A percentile compares a stretch with the other conserved stretches of the same genome.
Evolutionary conservation across 37 sponge, comb jelly and placozoan genomes (phyloP).

Genomic region (Chondrosia reniformis): DNA sequence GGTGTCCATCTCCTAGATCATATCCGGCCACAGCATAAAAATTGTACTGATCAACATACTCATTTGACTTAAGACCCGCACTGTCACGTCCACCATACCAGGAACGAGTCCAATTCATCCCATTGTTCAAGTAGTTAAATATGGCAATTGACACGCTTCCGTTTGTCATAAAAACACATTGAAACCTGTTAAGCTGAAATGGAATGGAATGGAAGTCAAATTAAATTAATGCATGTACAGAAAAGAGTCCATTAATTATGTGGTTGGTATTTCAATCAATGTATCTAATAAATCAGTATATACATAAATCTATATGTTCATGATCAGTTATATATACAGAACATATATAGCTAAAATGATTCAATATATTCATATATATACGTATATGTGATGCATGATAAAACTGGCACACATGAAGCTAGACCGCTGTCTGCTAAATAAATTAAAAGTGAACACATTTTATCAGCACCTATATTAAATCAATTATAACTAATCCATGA

Average conservation of each 20-base stretch:
- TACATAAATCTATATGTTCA: neutral
- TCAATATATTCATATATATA: too few species aligned
- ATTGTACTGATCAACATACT: too few species aligned
- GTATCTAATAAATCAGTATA: too few species aligned
- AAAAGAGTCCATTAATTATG: too few species aligned
- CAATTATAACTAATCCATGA: too few species aligned
- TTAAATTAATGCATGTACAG: too few species aligned
- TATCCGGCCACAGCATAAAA: constrained; percentile 6
- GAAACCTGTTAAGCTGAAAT: neutral
- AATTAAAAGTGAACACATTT: neutral
- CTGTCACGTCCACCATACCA: neutral
- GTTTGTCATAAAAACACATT: neutral
- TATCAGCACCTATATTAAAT: neutral
- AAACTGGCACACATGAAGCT: too few species aligned
- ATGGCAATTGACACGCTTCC: neutral
- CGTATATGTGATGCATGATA: too few species aligned
- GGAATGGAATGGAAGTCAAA: too few species aligned
- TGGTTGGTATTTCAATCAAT: too few species aligned
- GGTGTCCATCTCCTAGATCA: neutral
- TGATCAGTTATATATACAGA: neutral
- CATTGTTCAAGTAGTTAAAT: neutral
- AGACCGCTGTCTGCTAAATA: neutral
- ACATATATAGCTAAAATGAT: neutral
- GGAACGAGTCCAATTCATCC: neutral
- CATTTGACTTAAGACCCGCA: too few species aligned